Evolutionary conservation across 2,888 invertebrate species (phyloP).

Genomic region (Tachina grossa): DNA sequence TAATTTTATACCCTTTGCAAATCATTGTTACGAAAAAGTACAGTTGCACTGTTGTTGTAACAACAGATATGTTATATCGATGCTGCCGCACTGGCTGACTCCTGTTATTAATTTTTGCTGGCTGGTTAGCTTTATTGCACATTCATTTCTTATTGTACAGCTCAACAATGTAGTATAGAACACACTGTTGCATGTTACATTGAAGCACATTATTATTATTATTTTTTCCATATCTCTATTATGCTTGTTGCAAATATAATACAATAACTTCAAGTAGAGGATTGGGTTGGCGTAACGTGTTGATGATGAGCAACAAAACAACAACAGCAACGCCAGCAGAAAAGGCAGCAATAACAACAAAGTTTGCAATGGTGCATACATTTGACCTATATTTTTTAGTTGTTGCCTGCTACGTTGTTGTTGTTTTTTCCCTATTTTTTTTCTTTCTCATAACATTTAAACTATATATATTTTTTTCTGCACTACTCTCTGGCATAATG

Average conservation of each 20-base stretch:
- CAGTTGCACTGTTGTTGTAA: background rate
- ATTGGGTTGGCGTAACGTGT: constrained; percentile 38
- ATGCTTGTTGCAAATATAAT: constrained; percentile 50
- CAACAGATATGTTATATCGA: background rate
- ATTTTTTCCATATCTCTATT: background rate
- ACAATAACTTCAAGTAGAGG: constrained; percentile 35
- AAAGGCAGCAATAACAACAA: constrained; percentile 8
- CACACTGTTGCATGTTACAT: constrained; percentile 58
- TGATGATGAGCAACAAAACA: constrained; percentile 31
- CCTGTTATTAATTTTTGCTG: constrained; percentile 24
- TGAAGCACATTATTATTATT: constrained; percentile 38
- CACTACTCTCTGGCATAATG: constrained; percentile 44
- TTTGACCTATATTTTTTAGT: constrained; percentile 68
- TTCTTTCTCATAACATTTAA: constrained; percentile 48
- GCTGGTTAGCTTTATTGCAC: constrained; percentile 1
- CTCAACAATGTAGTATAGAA: constrained; percentile 24
- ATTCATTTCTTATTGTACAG: constrained; percentile 17
- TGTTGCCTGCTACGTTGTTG: constrained; percentile 33
- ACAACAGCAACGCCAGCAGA: background rate
- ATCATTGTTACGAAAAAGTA: background rate
- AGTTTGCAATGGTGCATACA: constrained; percentile 66
- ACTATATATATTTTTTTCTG: constrained; percentile 12
- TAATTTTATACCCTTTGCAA: background rate
- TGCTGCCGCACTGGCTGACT: background rate
- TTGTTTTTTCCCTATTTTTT: constrained; percentile 20